Conservation (phyloP, 2,888 invertebrate species). For the Brenthis daphne region DNA sequence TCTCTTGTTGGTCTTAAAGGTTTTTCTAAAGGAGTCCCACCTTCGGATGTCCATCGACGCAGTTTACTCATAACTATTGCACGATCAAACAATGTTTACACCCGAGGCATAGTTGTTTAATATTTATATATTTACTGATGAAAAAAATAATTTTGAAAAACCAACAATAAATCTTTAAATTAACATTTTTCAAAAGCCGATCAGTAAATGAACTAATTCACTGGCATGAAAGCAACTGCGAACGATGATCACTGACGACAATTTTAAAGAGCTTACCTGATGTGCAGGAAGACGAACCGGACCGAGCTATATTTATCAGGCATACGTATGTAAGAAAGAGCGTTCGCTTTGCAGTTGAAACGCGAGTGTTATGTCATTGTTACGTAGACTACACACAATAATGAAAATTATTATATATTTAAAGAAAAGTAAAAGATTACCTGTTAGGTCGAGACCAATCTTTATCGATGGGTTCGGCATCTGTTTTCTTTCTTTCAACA, state of each 20-base stretch:
- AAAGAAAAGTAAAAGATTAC: constrained; percentile 51
- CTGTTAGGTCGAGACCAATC: constrained; percentile 79
- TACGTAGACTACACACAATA: constrained; percentile 47
- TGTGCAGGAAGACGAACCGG: constrained; percentile 73
- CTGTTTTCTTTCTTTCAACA: constrained; percentile 51
- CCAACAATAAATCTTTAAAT: constrained; percentile 53
- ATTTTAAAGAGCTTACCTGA: constrained; percentile 78
- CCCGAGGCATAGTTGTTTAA: constrained; percentile 56
- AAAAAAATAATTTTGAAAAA: constrained; percentile 1
- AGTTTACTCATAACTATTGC: constrained; percentile 74
- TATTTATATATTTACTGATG: not conserved
- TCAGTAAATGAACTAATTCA: constrained; percentile 73
- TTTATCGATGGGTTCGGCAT: constrained; percentile 55
- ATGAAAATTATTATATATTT: constrained; percentile 36
- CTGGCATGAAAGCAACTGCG: constrained; percentile 76
- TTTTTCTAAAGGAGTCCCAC: constrained; percentile 83
- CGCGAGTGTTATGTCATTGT: constrained; percentile 69
- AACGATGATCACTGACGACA: constrained; percentile 79
- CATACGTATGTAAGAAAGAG: constrained; percentile 61
- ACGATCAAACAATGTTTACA: constrained; percentile 49
- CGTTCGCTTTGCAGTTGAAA: constrained; percentile 76
- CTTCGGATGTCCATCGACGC: constrained; percentile 86
- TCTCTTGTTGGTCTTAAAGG: constrained; percentile 86
- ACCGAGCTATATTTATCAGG: constrained; percentile 76
- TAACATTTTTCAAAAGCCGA: constrained; percentile 64